phyloP scores from a whole-genome alignment of 2,797 vertebrate species.

The Gallinago stenura region DNA sequence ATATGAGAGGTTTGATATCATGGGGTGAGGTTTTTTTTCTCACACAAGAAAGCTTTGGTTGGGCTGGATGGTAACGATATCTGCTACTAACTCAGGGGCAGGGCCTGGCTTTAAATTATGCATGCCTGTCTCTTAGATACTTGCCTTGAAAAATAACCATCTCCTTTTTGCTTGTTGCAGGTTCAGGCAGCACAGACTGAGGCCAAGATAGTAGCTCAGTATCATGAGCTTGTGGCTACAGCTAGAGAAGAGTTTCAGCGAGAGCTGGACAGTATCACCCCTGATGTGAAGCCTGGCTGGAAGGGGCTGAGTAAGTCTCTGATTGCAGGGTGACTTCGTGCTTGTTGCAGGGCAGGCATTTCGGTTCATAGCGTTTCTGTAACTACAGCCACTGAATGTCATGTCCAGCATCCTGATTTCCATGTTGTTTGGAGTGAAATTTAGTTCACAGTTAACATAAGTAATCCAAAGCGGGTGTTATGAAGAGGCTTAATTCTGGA shows the following conservation, averaged over 20 bases:
- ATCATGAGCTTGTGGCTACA: conserved; percentile 92
- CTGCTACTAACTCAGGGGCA: background rate
- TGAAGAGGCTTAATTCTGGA: background rate
- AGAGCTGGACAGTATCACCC: conserved; percentile 94
- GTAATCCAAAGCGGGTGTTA: background rate
- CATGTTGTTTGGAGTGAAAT: background rate
- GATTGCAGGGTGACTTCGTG: rapidly evolving
- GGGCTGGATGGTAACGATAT: rapidly evolving
- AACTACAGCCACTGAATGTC: rapidly evolving
- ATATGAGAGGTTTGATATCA: background rate
- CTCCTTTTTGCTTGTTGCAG: conserved; percentile 66
- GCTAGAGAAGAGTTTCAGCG: conserved; percentile 92
- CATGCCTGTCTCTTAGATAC: rapidly evolving
- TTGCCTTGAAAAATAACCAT: background rate
- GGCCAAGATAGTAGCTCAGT: conserved; percentile 93
- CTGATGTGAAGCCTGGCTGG: conserved; percentile 93
- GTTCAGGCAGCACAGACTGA: conserved; percentile 92
- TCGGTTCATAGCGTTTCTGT: background rate
- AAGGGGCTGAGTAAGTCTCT: conserved; percentile 91
- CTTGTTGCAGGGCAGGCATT: background rate
- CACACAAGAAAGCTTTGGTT: background rate
- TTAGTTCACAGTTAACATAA: background rate
- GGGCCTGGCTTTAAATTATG: background rate
- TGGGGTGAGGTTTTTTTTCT: background rate
- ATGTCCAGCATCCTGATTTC: background rate